Evolutionary conservation across 2,797 vertebrate genomes (phyloP).

Genomic region (Jordanella pulchra): DNA sequence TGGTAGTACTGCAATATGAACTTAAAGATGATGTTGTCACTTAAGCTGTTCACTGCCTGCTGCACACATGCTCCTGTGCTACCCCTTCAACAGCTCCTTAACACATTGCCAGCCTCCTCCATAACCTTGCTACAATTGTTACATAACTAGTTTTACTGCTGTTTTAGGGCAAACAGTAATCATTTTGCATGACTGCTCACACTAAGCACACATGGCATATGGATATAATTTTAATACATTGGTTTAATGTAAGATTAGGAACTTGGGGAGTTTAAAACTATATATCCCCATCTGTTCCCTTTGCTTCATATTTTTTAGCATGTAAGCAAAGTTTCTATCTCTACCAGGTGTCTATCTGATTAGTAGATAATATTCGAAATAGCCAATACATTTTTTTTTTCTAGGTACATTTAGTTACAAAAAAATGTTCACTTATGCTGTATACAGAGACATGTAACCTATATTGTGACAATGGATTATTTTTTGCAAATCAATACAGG

Average conservation of each 20-base stretch:
- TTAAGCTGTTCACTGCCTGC: constrained; percentile 18
- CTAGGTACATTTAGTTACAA: neutral
- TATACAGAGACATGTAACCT: neutral
- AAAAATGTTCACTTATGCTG: neutral
- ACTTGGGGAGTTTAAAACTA: neutral
- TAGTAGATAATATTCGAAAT: neutral
- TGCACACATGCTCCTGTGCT: constrained; percentile 9
- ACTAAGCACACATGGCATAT: neutral
- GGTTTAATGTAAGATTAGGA: neutral
- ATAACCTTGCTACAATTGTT: neutral
- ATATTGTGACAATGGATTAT: neutral
- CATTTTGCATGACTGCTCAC: neutral
- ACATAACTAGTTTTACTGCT: constrained; percentile 1
- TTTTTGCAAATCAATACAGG: neutral
- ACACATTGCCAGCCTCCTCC: constrained; percentile 14
- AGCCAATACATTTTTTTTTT: too few species aligned
- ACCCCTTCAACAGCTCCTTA: constrained; percentile 12
- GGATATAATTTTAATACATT: neutral
- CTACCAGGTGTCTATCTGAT: neutral
- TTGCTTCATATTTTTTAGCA: neutral
- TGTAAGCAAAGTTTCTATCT: neutral
- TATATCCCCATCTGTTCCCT: too few species aligned
- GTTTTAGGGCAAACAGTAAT: neutral
- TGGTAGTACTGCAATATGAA: constrained; percentile 50
- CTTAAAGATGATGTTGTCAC: constrained; percentile 38